phyloP scores from a whole-genome alignment of 1,140 invertebrate genomes.

The Heliconius himera region DNA sequence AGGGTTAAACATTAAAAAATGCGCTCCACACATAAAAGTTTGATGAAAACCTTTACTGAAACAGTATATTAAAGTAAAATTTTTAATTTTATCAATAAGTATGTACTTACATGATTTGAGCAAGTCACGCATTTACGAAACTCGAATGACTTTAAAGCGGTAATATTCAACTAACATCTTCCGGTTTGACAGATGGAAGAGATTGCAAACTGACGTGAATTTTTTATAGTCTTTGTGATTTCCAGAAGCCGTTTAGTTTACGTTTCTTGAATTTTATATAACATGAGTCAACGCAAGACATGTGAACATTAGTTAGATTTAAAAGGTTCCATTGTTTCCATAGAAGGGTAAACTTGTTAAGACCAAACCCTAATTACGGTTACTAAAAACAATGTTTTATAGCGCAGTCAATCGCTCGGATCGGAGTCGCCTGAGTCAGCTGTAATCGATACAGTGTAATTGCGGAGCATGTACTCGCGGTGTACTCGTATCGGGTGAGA shows the following conservation, averaged over 20 bases:
- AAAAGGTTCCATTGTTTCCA: constrained; percentile 35
- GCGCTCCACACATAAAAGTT: too few species aligned
- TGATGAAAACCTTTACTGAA: too few species aligned
- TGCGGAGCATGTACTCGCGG: constrained; percentile 65
- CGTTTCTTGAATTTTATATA: constrained; percentile 59
- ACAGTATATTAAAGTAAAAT: too few species aligned
- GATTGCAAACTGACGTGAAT: constrained; percentile 58
- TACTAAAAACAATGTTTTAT: constrained; percentile 72
- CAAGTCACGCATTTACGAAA: background rate
- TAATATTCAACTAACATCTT: constrained; percentile 39
- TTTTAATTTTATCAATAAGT: background rate
- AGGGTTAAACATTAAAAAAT: too few species aligned
- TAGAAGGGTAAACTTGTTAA: constrained; percentile 51
- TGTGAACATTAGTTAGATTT: constrained; percentile 22
- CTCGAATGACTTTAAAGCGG: constrained; percentile 12
- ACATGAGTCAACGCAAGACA: constrained; percentile 44
- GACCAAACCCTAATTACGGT: constrained; percentile 65
- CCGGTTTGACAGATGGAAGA: constrained; percentile 51
- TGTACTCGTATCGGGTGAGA: constrained; percentile 69
- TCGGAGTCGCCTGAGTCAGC: constrained; percentile 63
- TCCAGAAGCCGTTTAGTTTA: constrained; percentile 63
- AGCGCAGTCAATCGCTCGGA: constrained; percentile 65
- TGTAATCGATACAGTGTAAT: constrained; percentile 76
- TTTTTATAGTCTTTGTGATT: constrained; percentile 58
- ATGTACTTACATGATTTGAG: background rate